Evolutionary conservation across 2,113 vertebrate species (phyloP).

Genomic region (Acrocephalus arundinaceus): DNA sequence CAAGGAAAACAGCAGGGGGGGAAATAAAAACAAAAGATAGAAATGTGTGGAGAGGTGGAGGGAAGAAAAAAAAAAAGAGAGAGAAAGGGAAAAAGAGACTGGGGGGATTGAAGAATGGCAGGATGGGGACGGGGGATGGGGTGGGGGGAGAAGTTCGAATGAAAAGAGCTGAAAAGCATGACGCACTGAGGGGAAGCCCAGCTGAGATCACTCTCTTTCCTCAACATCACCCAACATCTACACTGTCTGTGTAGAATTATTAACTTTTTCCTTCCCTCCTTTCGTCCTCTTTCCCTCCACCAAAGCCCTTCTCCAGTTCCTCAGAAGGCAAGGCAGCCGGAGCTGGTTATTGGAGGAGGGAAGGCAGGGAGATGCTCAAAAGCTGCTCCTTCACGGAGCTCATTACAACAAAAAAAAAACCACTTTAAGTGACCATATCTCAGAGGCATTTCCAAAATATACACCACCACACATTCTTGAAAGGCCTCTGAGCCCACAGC

Average conservation of each 20-base stretch:
- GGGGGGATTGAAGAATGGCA: slow-evolving; percentile 10
- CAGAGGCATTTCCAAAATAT: slow-evolving; percentile 25
- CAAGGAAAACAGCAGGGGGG: slow-evolving; percentile 68
- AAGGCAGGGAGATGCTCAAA: not conserved
- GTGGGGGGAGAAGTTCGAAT: not conserved
- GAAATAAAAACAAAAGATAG: slow-evolving; percentile 59
- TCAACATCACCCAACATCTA: not conserved
- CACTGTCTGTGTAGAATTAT: slow-evolving; percentile 35
- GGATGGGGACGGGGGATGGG: not conserved
- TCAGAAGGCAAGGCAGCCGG: slow-evolving; percentile 48
- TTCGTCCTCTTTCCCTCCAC: slow-evolving; percentile 1
- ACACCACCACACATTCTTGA: not conserved
- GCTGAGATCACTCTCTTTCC: slow-evolving; percentile 41
- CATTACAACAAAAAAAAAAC: not conserved
- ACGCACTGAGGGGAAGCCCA: not conserved
- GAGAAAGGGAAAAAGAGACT: slow-evolving; percentile 10
- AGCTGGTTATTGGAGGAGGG: not conserved
- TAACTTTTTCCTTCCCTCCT: slow-evolving; percentile 33
- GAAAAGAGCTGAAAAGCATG: slow-evolving; percentile 74
- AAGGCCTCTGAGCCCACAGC: not conserved
- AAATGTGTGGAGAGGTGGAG: slow-evolving; percentile 48
- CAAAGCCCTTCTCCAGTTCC: slow-evolving; percentile 26
- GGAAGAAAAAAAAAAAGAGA: slow-evolving; percentile 50
- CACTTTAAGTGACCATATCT: not conserved
- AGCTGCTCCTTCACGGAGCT: not conserved